phyloP scores from a whole-genome alignment of 2,113 vertebrate genomes.

The Marcusenius ussheri region DNA sequence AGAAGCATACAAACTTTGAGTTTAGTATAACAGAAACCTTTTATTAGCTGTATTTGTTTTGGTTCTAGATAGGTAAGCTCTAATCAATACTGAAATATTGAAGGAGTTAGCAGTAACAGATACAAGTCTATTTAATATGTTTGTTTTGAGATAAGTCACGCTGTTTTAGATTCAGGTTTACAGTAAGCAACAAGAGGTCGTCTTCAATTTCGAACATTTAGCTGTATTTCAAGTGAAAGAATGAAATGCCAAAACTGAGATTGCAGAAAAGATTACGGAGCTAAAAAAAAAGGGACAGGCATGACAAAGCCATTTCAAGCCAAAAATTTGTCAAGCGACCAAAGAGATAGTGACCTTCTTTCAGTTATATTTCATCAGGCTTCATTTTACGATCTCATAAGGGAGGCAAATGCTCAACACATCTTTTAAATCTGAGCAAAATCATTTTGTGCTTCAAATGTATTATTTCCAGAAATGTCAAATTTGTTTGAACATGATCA shows the following conservation, averaged over 20 bases:
- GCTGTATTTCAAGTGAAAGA: not conserved
- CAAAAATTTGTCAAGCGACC: not conserved
- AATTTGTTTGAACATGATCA: not conserved
- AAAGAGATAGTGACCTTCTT: not conserved
- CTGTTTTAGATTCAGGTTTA: not conserved
- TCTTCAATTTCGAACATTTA: not conserved
- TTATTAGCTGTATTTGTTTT: not conserved
- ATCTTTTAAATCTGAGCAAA: not conserved
- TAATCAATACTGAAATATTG: not conserved
- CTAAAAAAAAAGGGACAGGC: not conserved
- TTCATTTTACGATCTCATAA: not conserved
- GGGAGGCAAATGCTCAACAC: not conserved
- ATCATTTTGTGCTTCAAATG: not conserved
- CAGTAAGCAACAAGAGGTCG: not conserved
- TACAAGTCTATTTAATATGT: not conserved
- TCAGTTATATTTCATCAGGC: not conserved
- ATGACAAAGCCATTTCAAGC: not conserved
- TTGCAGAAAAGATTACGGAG: not conserved
- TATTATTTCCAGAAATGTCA: not conserved
- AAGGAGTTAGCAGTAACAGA: not conserved
- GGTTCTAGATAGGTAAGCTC: not conserved
- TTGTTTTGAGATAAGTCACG: not conserved
- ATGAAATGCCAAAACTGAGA: not conserved
- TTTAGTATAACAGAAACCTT: not conserved
- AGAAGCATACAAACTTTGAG: not conserved